Evolutionary conservation across 2,888 invertebrate genomes (phyloP), one percentile per base, ranked within the genome.

Genomic region (Cheilosia vernalis): DNA sequence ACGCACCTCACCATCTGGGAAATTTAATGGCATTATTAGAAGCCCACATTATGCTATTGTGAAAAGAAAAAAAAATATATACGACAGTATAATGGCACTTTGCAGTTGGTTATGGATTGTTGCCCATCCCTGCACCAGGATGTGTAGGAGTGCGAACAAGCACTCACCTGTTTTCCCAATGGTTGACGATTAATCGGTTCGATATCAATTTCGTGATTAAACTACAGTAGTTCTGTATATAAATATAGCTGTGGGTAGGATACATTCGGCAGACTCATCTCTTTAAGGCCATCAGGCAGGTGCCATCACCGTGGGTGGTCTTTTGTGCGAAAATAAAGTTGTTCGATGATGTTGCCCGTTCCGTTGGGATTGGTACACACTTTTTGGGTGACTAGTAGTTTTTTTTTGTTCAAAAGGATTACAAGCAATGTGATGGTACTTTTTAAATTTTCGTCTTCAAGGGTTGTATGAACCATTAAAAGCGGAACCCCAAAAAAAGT

Each of bases 11-110:
- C 67, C 56, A 73, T 56, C 60, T 55, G 51, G 49, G 55, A 60
- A 67, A 73, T 78, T 78, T 83, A 83, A 83, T 83, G 44, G 37
- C 73, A 73, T 83, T 73, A 83, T 83, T 78, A 83, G 61, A 61
- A 53, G 51, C 42, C 19, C 33, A 55, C n/a, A 42, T 40, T 53
- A 55, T 55, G 17, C 33, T 44, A 47, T 13, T 47, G n/a, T 5
- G 19, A 17, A 9, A 17, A 24, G 1, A 21, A 21, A 9, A 40
- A 3, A 53, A 17, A 53, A 24, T 21, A n/a, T n/a, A 44, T 9
- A 21, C 6, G 33, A 19, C 44, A n/a, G 67, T 47, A 27, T 58
- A 74, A 64, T 58, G 64, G 77, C 77, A 72, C 60, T 70, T 70
- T 30, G 70, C 70, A 70, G 72, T 70, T 77, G 82, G 77, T 72